Evolutionary conservation across 2,113 vertebrate genomes (phyloP), one percentile per base, ranked within the genome.

Genomic region (Psephotus haematonotus): DNA sequence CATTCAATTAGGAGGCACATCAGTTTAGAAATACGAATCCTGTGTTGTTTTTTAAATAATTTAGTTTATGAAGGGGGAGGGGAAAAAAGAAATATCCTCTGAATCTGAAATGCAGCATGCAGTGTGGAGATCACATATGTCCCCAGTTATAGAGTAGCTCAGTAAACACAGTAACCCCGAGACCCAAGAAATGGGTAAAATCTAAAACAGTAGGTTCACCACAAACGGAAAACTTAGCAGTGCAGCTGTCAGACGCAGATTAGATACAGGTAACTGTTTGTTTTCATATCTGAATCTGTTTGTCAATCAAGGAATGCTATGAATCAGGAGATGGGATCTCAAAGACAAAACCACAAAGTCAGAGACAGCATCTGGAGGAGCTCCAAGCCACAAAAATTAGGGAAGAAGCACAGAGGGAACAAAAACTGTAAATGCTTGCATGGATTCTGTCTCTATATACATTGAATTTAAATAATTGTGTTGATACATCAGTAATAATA

Each of bases 351-450:
- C 98, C 98, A 98, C 98, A 98, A 97, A 97, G 92, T 95, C 81
- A 97, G 97, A 96, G 94, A 91, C 86, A 96, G 95, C 82, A 96
- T 95, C 97, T 99, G 99, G 98, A 99, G 97, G 88, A 91, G 71
- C 82, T 99, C 98, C 99, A 99, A 99, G 96, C 98, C 99, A 98
- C 98, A 99, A 98, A 98, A 98, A 98, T 98, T 97, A 98, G 98
- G 97, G 96, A 97, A 98, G 96, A 79, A 97, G 86, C 96, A 96
- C 76, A 95, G 96, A 95, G 84, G 96, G 95, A 97, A 96, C 95
- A 96, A 95, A 97, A 94, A 94, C 92, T 92, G 75, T 93, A 90
- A 97, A 93, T 94, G 92, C 74, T 95, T 81, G 64, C 91, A 82
- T 71, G 86, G 79, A 93, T 96, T 87, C 95, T 97, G 93, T 84